phyloP scores from a whole-genome alignment of 2,113 vertebrate genomes.

The Zapornia atra region DNA sequence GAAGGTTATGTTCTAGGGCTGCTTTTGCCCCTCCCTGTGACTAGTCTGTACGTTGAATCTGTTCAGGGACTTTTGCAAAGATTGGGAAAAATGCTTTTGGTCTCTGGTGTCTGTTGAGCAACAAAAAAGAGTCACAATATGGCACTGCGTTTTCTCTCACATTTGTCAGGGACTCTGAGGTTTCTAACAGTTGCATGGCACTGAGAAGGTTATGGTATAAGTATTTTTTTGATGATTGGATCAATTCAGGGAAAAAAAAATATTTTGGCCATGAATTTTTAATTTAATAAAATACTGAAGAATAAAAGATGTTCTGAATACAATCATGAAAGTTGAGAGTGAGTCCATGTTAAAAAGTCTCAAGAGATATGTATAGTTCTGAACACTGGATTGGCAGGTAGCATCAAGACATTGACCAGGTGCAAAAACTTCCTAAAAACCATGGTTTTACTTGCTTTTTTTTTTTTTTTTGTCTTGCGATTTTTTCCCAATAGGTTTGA shows the following conservation, averaged over 20 bases:
- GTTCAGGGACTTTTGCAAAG: not conserved
- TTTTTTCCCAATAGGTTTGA: conserved; percentile 84
- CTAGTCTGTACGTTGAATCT: not conserved
- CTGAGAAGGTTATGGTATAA: not conserved
- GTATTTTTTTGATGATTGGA: not conserved
- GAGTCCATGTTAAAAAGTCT: not conserved
- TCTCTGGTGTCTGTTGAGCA: not conserved
- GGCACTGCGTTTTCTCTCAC: not conserved
- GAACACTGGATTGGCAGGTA: not conserved
- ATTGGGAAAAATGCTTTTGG: not conserved
- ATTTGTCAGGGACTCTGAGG: not conserved
- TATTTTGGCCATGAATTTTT: not conserved
- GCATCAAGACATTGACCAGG: not conserved
- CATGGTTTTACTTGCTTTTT: not conserved
- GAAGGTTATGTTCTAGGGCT: not conserved
- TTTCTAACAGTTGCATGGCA: not conserved
- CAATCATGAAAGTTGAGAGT: not conserved
- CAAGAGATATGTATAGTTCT: not conserved
- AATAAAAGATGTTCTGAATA: not conserved
- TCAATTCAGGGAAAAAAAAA: not conserved
- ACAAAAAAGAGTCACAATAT: not conserved
- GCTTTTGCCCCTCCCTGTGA: not conserved
- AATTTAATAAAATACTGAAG: not conserved
- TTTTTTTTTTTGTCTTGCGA: conserved; percentile 39
- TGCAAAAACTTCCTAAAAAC: not conserved